Base-by-base conservation (phyloP, 1,140 invertebrate species). In the Pentalonia nigronervosa region DNA sequence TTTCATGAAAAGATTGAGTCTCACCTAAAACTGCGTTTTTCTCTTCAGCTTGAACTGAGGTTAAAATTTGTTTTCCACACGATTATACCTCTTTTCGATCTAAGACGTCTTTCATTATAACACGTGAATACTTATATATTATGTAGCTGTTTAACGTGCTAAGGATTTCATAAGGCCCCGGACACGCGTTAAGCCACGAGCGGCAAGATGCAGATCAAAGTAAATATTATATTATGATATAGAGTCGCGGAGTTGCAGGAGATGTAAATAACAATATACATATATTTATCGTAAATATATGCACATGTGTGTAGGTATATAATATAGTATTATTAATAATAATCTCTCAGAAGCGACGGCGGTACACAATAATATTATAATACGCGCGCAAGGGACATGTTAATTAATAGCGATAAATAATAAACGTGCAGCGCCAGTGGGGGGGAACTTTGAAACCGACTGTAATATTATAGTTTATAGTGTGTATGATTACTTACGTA, bases 341-440 rank as follows among this genome's bases (percentile, higher is more conserved):
- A 67, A 17, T 67, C 60, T 67, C 60, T 67, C 60, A 67, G 60
- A 67, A 67, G 60, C 60, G n/a, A 67, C 30, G 60, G 30, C 30
- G 30, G 30, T 14, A 14, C n/a, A 67, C 60, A 67, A 67, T 67
- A 67, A 67, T 86, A 86, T 86, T 23, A 86, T 86, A 86, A 45
- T 83, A 47, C 41, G 45, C 84, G 50, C 30, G 34, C 47, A 34
- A 53, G 89, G 50, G 89, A 90, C 34, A 60, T 90, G 36, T 90
- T 90, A 90, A 90, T 90, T 90, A 90, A 90, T 67, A 90, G 25
- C 53, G 36, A 90, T 90, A 90, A 90, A 90, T 67, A 90, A 86
- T 47, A 86, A 47, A 86, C 41, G 60, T 67, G 84, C 45, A 60
- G 89, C 53, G 89, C 34, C 89, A 60, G 53, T 90, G 53, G 53